Evolutionary conservation across 2,797 vertebrate species (phyloP).

Genomic region (Neoniphon sammara): DNA sequence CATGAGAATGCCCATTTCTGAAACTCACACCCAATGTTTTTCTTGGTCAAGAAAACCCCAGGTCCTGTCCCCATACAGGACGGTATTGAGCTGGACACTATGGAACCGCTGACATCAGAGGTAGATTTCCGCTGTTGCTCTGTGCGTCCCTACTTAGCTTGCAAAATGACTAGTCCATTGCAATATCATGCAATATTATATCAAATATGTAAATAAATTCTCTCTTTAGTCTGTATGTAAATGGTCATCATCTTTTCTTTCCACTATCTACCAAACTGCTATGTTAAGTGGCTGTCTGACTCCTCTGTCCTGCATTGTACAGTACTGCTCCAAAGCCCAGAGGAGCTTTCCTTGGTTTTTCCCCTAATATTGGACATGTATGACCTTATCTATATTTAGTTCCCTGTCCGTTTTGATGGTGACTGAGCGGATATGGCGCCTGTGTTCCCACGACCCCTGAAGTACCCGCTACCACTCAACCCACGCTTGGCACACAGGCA

Average conservation of each 20-base stretch:
- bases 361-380: conserved; percentile 76
- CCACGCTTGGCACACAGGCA: conserved; percentile 78
- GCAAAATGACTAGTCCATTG: background rate
- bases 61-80: background rate
- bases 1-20: conserved; percentile 56
- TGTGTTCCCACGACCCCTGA: conserved; percentile 89
- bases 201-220: conserved; percentile 2
- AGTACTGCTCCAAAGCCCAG: conserved; percentile 65
- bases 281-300: conserved; percentile 50
- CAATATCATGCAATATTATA: conserved; percentile 12
- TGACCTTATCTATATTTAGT: conserved; percentile 89
- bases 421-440: conserved; percentile 83
- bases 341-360: conserved; percentile 74
- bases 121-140: background rate
- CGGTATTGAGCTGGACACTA: background rate
- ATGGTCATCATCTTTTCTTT: conserved; percentile 17
- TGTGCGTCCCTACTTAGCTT: conserved; percentile 3
- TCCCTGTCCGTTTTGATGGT: conserved; percentile 82
- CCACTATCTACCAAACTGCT: conserved; percentile 23
- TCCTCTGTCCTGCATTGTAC: conserved; percentile 49
- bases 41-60: conserved; percentile 22
- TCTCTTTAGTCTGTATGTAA: background rate
- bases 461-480: conserved; percentile 75
- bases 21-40: conserved; percentile 42
- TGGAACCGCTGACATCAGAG: background rate